phyloP scores from a whole-genome alignment of 2,888 invertebrate genomes.

The Agrotis ipsilon region DNA sequence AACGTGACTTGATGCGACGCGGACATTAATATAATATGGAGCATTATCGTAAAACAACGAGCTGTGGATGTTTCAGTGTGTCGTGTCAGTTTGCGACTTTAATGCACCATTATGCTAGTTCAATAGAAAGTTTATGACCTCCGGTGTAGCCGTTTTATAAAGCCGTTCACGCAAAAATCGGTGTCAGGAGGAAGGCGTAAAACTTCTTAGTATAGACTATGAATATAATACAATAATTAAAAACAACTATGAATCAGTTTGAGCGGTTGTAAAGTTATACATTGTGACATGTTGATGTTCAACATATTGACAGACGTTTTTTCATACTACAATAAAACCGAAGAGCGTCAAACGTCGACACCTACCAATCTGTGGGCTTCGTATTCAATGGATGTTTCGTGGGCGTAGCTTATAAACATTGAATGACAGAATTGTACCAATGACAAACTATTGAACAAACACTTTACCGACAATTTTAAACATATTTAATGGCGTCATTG shows the following conservation, averaged over 20 bases:
- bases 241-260: constrained; percentile 39
- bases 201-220: constrained; percentile 60
- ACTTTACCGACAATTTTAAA: constrained; percentile 59
- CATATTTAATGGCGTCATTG: constrained; percentile 63
- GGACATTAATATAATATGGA: constrained; percentile 63
- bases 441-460: constrained; percentile 67
- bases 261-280: constrained; percentile 38
- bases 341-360: constrained; percentile 70
- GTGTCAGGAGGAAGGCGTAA: constrained; percentile 77
- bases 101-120: constrained; percentile 75
- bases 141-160: constrained; percentile 76
- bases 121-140: constrained; percentile 85
- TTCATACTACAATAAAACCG: constrained; percentile 55
- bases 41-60: constrained; percentile 71
- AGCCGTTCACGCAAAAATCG: constrained; percentile 70
- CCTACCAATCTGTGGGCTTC: constrained; percentile 66
- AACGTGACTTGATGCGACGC: constrained; percentile 62
- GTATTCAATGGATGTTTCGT: constrained; percentile 70
- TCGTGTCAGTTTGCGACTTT: constrained; percentile 75
- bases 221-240: constrained; percentile 58
- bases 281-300: constrained; percentile 52
- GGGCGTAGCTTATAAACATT: constrained; percentile 75
- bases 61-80: constrained; percentile 67
- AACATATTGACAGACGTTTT: constrained; percentile 53
- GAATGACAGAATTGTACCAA: constrained; percentile 68